A percentile compares a stretch with the other conserved stretches of the same genome.
Conservation (phyloP, 2,888 invertebrate genomes). For the Megaustenia siamemsis region DNA sequence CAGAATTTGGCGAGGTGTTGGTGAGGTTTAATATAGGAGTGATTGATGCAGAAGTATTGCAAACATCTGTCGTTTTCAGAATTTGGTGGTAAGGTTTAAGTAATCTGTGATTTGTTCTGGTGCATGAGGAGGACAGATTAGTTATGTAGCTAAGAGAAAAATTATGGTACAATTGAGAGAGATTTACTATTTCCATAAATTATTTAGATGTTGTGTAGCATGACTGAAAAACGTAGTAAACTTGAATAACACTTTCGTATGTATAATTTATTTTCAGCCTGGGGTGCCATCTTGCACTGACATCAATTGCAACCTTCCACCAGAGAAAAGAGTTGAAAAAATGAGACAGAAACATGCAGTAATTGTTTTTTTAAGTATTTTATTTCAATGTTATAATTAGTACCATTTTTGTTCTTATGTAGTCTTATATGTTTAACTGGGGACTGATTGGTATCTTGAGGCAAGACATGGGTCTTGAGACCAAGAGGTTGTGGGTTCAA, state of each 20-base stretch:
- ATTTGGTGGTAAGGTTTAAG: neutral
- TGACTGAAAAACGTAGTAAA: neutral
- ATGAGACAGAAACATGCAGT: conserved; percentile 72
- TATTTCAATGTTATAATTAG: too few species aligned
- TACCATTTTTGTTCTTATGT: too few species aligned
- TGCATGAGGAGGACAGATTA: neutral
- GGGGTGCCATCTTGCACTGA: conserved; percentile 68
- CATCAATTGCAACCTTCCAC: conserved; percentile 65
- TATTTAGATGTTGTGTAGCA: conserved; percentile 5
- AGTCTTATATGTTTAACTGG: too few species aligned
- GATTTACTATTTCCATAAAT: neutral
- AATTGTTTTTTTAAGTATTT: conserved; percentile 55
- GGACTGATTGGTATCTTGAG: too few species aligned
- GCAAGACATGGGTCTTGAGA: too few species aligned
- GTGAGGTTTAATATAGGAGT: conserved; percentile 8
- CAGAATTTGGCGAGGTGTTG: neutral
- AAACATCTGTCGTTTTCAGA: conserved; percentile 2
- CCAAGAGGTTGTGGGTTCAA: too few species aligned
- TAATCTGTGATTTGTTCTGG: neutral
- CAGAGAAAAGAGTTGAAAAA: conserved; percentile 62
- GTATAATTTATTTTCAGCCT: conserved; percentile 60
- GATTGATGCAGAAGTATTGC: conserved; percentile 16
- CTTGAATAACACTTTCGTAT: neutral
- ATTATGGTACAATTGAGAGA: neutral
- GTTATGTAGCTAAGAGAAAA: neutral